A percentile compares a stretch with the other conserved stretches of the same genome.
Conservation (phyloP, 2,888 invertebrate genomes). For the Cyclophora albipunctata region DNA sequence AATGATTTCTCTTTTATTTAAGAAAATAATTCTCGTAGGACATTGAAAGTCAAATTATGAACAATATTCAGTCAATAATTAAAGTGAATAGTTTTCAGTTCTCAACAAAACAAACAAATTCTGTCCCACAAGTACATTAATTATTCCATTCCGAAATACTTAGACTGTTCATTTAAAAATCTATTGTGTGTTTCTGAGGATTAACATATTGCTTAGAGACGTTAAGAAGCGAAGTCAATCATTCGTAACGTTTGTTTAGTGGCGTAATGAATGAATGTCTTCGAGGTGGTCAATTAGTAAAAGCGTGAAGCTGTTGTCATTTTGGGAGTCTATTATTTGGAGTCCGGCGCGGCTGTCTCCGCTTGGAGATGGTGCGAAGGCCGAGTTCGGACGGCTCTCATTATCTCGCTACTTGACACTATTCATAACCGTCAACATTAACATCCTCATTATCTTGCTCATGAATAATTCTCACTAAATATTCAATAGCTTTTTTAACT, state of each 20-base stretch:
- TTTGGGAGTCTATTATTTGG: constrained; percentile 52
- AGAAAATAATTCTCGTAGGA: too few relatives aligned
- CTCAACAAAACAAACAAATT: constrained; percentile 28
- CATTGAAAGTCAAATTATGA: too few relatives aligned
- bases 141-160: constrained; percentile 18
- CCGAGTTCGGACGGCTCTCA: constrained; percentile 44
- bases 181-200: constrained; percentile 32
- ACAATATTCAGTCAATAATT: too few relatives aligned
- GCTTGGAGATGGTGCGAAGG: constrained; percentile 58
- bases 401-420: constrained; percentile 46
- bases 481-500: constrained; percentile 29
- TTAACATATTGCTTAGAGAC: constrained; percentile 42
- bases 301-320: constrained; percentile 67
- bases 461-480: constrained; percentile 56
- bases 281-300: constrained; percentile 67
- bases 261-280: constrained; percentile 48
- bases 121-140: constrained; percentile 31
- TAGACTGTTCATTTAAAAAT: constrained; percentile 27
- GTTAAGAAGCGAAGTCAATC: constrained; percentile 51
- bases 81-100: constrained; percentile 4
- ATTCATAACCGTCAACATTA: constrained; percentile 48
- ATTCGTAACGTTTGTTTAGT: constrained; percentile 52
- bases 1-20: too few relatives aligned
- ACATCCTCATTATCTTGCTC: constrained; percentile 56
- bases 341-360: constrained; percentile 24